Evolutionary conservation across 2,113 vertebrate species (phyloP), one percentile per base, ranked within the genome.

Genomic region (Nettapus auritus): DNA sequence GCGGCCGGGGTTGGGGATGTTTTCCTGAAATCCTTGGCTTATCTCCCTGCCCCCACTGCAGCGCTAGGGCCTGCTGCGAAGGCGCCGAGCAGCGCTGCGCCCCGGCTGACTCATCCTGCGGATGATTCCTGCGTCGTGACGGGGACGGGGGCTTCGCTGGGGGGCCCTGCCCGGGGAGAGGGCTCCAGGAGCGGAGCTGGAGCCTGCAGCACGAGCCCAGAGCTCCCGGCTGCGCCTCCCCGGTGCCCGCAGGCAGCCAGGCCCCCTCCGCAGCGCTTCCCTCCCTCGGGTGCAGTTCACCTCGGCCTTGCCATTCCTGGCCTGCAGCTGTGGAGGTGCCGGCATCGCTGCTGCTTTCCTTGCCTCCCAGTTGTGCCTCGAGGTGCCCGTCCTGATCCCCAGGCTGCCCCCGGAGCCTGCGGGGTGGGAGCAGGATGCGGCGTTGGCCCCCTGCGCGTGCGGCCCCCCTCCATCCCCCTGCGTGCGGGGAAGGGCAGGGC

Each of bases 401-500:
- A 4, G 22, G 3, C 25, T 9, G 56, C 71, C 52, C 40, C 8
- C 4, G 14, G 29, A 15, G n/a, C 48, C 4, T 13, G 11, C 12
- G 11, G 22, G n/a, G 53, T 31, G 53, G 53, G 53, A 56, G 28
- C 16, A 16, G 31, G 33, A 5, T 2, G 77, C 38, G 56, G 44
- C 19, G n/a, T 14, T 60, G 33, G 8, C 7, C 13, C 33, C 6
- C 31, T 12, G 33, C 3, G 21, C 13, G 19, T 59, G 59, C 46
- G 18, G 82, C 15, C 82, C 81, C 14, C 34, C 68, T 38, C 26
- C 2, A 3, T 18, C 50, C 38, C 36, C 13, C 38, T 1, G 6
- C 2, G 10, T 2, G 36, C 38, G 10, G n/a, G 55, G 42, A 33
- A 0, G 6, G 2, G 40, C 7, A 0, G 34, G 1, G 55, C 23